phyloP scores from a whole-genome alignment of 2,797 vertebrate species.

The Holocentrus rufus region DNA sequence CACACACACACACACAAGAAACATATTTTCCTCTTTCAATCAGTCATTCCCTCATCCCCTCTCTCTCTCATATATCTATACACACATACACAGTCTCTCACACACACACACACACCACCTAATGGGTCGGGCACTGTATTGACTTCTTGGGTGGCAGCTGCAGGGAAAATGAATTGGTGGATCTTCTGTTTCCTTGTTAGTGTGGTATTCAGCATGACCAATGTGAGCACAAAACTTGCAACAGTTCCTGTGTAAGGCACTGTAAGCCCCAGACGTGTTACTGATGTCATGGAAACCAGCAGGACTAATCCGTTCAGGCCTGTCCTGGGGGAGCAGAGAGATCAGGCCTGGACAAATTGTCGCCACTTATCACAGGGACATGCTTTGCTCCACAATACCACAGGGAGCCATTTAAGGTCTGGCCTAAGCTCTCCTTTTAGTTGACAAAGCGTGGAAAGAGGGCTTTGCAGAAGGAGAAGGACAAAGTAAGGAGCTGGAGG shows the following conservation, averaged over 20 bases:
- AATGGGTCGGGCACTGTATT: background rate
- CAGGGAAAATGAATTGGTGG: conserved; percentile 13
- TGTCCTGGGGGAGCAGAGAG: conserved; percentile 41
- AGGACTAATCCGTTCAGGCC: conserved; percentile 61
- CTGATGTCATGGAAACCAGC: conserved; percentile 52
- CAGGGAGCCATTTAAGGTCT: conserved; percentile 51
- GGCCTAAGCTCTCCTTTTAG: conserved; percentile 48
- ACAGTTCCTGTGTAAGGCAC: conserved; percentile 23
- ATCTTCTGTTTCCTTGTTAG: conserved; percentile 21
- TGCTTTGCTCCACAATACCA: conserved; percentile 43
- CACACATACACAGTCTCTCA: too few relatives aligned
- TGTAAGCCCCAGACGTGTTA: conserved; percentile 43
- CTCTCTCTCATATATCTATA: background rate
- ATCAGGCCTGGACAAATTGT: conserved; percentile 59
- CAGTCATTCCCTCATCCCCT: conserved; percentile 24
- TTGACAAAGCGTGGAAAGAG: conserved; percentile 15
- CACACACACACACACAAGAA: background rate
- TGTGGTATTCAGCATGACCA: conserved; percentile 3
- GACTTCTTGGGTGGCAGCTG: conserved; percentile 10
- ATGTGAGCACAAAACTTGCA: background rate
- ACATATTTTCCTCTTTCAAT: background rate
- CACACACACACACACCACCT: conserved; percentile 11
- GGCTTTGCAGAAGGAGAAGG: background rate
- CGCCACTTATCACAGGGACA: conserved; percentile 61
- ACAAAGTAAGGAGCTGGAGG: background rate